Percentiles rank a stretch among this genome's conserved stretches.
Conservation (phyloP, 2,888 invertebrate species). For the Lamellibrachia satsuma region DNA sequence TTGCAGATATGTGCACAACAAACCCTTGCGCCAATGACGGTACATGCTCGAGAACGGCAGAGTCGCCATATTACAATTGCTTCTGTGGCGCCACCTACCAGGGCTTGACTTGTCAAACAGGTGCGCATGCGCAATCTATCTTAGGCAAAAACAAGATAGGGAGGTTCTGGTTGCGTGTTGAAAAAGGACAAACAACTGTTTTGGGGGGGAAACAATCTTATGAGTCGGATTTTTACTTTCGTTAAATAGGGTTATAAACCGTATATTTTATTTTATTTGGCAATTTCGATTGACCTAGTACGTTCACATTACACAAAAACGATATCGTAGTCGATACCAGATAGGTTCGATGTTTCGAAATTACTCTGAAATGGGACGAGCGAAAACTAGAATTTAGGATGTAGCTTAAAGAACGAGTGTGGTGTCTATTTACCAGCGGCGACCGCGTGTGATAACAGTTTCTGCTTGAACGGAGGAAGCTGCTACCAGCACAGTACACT, state of each 20-base stretch:
- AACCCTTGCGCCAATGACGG: neutral
- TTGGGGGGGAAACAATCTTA: too few relatives aligned
- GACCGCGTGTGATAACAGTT: neutral
- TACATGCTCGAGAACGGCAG: neutral
- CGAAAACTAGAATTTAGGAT: too few relatives aligned
- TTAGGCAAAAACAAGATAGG: neutral
- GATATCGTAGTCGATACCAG: too few relatives aligned
- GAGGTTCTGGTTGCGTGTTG: neutral
- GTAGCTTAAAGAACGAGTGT: neutral
- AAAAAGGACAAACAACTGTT: neutral
- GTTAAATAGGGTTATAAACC: too few relatives aligned
- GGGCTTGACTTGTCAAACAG: neutral
- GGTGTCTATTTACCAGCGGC: neutral
- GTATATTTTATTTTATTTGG: too few relatives aligned
- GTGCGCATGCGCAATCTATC: neutral
- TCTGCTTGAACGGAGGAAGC: neutral
- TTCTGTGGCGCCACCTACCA: neutral
- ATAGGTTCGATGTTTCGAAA: too few relatives aligned
- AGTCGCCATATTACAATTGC: neutral
- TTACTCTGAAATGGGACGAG: too few relatives aligned
- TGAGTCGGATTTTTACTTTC: too few relatives aligned
- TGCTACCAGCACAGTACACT: neutral
- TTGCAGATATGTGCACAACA: neutral
- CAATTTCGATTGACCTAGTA: too few relatives aligned
- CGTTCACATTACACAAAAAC: too few relatives aligned